Base-by-base conservation (phyloP, 1,140 invertebrate genomes). In the Caerostris darwini region DNA sequence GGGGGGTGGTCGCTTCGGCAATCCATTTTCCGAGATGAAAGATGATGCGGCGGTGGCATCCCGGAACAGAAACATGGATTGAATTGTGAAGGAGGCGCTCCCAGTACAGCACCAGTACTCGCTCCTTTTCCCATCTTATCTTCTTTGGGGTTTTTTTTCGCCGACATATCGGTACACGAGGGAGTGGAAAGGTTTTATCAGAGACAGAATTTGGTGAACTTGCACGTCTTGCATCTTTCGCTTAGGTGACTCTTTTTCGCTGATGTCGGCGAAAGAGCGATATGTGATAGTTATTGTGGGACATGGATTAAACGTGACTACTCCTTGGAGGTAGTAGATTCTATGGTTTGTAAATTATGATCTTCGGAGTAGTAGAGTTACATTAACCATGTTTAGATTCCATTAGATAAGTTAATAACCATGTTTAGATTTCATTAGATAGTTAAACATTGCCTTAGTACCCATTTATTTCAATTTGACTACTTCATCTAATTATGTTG, bases 1-100 rank as follows among this genome's bases (percentile, higher is more conserved):
- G 19, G 54, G 19, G 50, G 67, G 3, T 50, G 53, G 88, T 8
- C 67, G 50, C 61, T 53, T 67, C 88, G 3, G 64, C 64, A 90
- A 90, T 90, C 88, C 88, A 90, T 90, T 90, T 90, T 34, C 54
- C 64, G 53, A 77, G 88, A 90, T 90, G 88, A 90, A 90, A 90
- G 88, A 90, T 90, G 88, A 71, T 54, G 67, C 59, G 64, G 54
- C n/a, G 19, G 5, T 50, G 12, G n/a, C 59, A 50, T 69, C 64
- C 67, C 19, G 8, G 34, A 50, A 17, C 61, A 69, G 88, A 53
- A 59, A 71, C 88, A 67, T 61, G 53, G 53, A 90, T 71, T 71
- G 88, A 90, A 90, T 90, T 69, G 67, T 12, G 5, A 59, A 59
- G 17, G 82, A 87, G 10, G 34, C 34, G 34, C 7, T 50, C 34